A percentile compares a stretch with the other conserved stretches of the same genome.
Conservation (phyloP, 2,113 vertebrate genomes). For the Sylvicapra grimmia region DNA sequence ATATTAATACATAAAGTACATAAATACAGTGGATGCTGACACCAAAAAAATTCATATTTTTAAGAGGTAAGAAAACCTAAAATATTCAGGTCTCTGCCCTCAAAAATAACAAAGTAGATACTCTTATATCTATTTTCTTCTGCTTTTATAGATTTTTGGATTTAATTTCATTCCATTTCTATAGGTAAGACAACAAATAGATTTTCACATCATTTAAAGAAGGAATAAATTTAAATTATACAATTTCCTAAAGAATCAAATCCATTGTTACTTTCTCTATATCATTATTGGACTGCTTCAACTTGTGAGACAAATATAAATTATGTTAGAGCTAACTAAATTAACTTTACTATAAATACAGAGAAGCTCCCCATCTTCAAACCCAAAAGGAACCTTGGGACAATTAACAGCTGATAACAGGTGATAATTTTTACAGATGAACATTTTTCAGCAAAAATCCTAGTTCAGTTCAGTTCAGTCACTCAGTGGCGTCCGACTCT, state of each 20-base stretch:
- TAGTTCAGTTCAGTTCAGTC: no score
- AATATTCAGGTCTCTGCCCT: not conserved
- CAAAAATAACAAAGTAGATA: not conserved
- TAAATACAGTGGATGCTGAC: not conserved
- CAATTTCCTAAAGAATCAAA: not conserved
- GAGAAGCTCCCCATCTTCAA: not conserved
- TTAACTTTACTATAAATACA: not conserved
- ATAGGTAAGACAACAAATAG: not conserved
- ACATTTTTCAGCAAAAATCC: not conserved
- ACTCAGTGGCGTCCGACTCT: no score
- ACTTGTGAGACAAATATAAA: not conserved
- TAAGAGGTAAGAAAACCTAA: not conserved
- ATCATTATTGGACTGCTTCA: not conserved
- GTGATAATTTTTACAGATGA: not conserved
- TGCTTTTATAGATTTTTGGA: not conserved
- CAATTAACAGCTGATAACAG: not conserved
- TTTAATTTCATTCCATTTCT: slow-evolving; percentile 16
- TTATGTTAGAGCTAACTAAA: not conserved
- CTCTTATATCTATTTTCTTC: not conserved
- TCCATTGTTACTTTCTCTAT: not conserved
- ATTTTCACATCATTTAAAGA: not conserved
- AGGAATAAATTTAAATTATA: not conserved
- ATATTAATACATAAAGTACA: not conserved
- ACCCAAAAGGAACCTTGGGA: not conserved
- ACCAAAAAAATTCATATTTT: not conserved